Base-by-base conservation (phyloP, 2,888 invertebrate species). In the Andrena dorsata region DNA sequence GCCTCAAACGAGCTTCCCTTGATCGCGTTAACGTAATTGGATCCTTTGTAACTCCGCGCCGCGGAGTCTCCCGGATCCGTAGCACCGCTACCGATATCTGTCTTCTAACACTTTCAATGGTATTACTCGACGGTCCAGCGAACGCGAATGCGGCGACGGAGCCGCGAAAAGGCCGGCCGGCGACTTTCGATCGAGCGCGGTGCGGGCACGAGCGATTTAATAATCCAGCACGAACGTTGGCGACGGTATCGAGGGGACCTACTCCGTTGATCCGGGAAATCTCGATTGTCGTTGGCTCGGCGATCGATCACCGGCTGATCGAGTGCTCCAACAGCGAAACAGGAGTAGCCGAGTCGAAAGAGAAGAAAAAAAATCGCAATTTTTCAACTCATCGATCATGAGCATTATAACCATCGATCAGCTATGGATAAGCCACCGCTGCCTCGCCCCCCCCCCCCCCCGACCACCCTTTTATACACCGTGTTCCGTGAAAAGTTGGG, bases 321-420 rank as follows among this genome's bases (percentile, higher is more conserved):
- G 79, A 76, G 32, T n/a, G 66, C 26, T 5, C 4, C 41, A 26
- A 32, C 23, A 32, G 47, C 70, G 58, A 3, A 26, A 28, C 76
- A 70, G 51, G n/a, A 51, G 58, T 10, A 56, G 1, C n/a, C 49
- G 28, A 35, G 51, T 49, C 20, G 13, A 26, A 73, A n/a, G 20
- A 7, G 28, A 28, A 51, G 23, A 70, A 16, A 53, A 20, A 53
- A 66, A 74, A 47, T 76, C 47, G 49, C 76, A 64, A 84, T 80
- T 77, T 84, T 32, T 80, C 80, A 49, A 35, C 58, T 30, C 74
- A 75, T 84, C 84, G 84, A 77, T 84, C 84, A 80, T 23, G 35
- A 60, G 47, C 69, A 53, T 72, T 72, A 56, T 49, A 49, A 61
- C 66, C 56, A 72, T 80, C 72, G 73, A 83, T 83, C 83, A 56